These are phyloP conservation scores for Cyphomyrmex costatus DNA, from an alignment of 1,140 invertebrate species.

Conservation along the genomic window DNA sequence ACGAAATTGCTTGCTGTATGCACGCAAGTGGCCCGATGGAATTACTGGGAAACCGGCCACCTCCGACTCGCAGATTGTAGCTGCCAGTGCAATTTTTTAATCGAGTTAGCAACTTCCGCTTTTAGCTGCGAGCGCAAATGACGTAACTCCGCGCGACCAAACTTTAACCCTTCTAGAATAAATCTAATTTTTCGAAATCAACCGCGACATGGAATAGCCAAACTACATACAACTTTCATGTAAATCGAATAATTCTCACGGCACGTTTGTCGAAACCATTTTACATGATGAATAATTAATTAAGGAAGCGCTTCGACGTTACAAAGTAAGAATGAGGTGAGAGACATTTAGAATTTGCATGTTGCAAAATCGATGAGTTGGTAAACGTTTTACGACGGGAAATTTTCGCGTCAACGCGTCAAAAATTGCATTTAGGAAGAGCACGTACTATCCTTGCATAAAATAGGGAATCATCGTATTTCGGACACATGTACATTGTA, in stretches of 20 bases:
- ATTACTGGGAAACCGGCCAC: constrained; percentile 37
- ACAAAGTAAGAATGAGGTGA: not conserved
- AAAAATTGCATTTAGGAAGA: not conserved
- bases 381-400: not conserved
- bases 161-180: constrained; percentile 34
- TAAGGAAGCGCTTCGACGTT: too few relatives aligned
- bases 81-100: constrained; percentile 60
- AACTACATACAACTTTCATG: constrained; percentile 23
- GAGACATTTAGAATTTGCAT: not conserved
- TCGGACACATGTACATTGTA: constrained; percentile 25
- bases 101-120: constrained; percentile 57
- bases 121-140: constrained; percentile 34
- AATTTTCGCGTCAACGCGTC: constrained; percentile 5
- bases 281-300: not conserved
- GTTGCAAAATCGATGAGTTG: constrained; percentile 26
- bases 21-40: constrained; percentile 57
- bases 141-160: constrained; percentile 45
- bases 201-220: constrained; percentile 23
- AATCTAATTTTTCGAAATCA: constrained; percentile 57
- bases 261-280: not conserved
- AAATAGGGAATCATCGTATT: constrained; percentile 26
- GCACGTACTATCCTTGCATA: not conserved
- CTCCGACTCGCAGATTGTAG: constrained; percentile 44
- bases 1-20: constrained; percentile 59
- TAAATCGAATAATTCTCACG: constrained; percentile 22